Evolutionary conservation across 2,888 invertebrate genomes (phyloP), one percentile per base, ranked within the genome.

Genomic region (Pandemis corylana): DNA sequence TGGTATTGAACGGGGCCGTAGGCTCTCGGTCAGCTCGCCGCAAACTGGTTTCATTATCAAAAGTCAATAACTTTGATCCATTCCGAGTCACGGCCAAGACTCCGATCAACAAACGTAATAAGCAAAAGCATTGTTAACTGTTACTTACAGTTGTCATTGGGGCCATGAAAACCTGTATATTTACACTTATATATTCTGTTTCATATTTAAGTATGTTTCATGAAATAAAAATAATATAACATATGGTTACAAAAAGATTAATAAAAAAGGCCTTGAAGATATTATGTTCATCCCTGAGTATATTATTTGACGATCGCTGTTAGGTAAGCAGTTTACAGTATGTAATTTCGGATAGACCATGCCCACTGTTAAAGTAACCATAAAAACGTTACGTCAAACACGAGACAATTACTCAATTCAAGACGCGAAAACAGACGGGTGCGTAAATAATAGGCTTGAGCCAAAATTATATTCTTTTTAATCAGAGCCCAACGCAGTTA

Each of bases 21-120:
- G 83, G 85, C 91, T 90, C 89, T 90, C 91, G 93, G 94, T 93
- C 93, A 94, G 89, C 85, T 84, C 80, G 86, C 85, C 86, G 84
- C 88, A 92, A 94, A 94, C 94, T 89, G 92, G 94, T 94, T 94
- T 90, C 94, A 94, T 94, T 93, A 94, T 91, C 94, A 94, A 94
- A 93, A 94, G 94, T 94, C 94, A 94, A 94, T 94, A 94, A 94
- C 94, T 94, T 93, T 93, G 93, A 92, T 91, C 91, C 92, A 92
- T 91, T 89, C 86, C 87, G 85, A 93, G 92, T 93, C 93, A 94
- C 81, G 94, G 94, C 89, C 94, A 89, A 89, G 86, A 85, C 83
- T 84, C 81, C 84, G 86, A 85, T 84, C 84, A 85, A 85, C 85
- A 83, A 81, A 89, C 86, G 86, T 90, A 89, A 90, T 84, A 84